Percentiles rank a stretch among this genome's conserved stretches.
Conservation (phyloP, 2,888 invertebrate genomes). For the Drosophila macrospina region DNA sequence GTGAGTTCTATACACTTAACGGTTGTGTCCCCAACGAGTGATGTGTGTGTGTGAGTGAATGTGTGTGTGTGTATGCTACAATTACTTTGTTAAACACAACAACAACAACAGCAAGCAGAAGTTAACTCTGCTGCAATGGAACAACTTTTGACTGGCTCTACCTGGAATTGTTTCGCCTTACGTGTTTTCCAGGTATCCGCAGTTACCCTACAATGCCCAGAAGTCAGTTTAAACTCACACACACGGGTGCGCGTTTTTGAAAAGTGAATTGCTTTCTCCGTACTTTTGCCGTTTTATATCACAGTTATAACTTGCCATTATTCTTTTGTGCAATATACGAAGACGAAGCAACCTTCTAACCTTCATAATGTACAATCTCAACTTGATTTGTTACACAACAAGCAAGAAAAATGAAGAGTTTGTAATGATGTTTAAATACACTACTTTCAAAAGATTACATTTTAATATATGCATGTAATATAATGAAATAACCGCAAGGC, state of each 20-base stretch:
- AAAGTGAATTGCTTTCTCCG: constrained; percentile 12
- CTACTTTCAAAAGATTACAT: not conserved
- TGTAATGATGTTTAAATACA: constrained; percentile 3
- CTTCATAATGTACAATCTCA: constrained; percentile 24
- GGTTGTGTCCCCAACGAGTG: constrained; percentile 2
- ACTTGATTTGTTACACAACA: constrained; percentile 30
- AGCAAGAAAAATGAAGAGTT: not conserved
- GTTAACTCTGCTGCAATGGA: constrained; percentile 32
- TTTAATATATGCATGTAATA: too few species aligned
- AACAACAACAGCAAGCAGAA: constrained; percentile 3
- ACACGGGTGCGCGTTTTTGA: not conserved
- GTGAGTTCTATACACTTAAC: constrained; percentile 86
- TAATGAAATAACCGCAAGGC: too few species aligned
- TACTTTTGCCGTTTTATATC: constrained; percentile 26
- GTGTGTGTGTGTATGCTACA: constrained; percentile 14
- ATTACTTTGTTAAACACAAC: constrained; percentile 24
- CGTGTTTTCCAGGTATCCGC: constrained; percentile 12
- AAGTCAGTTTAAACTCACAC: constrained; percentile 6
- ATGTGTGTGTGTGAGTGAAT: constrained; percentile 3
- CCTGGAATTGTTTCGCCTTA: constrained; percentile 47
- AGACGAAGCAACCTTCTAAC: constrained; percentile 26
- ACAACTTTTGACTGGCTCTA: constrained; percentile 34
- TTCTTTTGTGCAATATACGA: constrained; percentile 39
- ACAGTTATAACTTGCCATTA: constrained; percentile 34
- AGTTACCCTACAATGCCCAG: constrained; percentile 7